Conservation (phyloP, 2,797 vertebrate genomes). For the Acrossocheilus fasciatus region DNA sequence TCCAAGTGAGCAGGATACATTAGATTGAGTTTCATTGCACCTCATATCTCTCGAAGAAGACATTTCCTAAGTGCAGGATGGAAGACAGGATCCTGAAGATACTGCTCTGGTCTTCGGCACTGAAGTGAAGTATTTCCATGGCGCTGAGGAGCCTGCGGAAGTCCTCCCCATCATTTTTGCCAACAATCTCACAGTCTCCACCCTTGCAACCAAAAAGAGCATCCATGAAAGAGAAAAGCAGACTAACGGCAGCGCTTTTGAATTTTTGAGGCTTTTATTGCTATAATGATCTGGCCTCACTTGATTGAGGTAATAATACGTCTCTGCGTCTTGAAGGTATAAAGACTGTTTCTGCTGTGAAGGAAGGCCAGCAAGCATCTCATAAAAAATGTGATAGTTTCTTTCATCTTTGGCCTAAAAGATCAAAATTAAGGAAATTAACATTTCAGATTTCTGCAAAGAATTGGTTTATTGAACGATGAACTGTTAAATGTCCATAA, state of each 20-base stretch:
- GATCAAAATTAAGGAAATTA: background rate
- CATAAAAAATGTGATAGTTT: conserved; percentile 98
- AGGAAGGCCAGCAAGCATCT: conserved; percentile 95
- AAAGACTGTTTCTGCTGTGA: conserved; percentile 88
- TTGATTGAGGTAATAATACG: conserved; percentile 99
- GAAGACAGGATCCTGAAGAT: conserved; percentile 96
- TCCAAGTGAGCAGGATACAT: background rate
- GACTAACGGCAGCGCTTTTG: background rate
- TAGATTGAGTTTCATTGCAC: conserved; percentile 67
- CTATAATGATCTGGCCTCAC: conserved; percentile 66
- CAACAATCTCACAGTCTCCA: conserved; percentile 90
- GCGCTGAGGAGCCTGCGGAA: conserved; percentile 89
- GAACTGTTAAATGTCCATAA: background rate
- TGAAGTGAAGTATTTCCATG: conserved; percentile 95
- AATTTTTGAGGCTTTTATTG: background rate
- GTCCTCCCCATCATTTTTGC: conserved; percentile 89
- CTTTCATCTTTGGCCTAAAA: conserved; percentile 94
- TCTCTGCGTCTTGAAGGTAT: conserved; percentile 94
- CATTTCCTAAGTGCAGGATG: conserved; percentile 94
- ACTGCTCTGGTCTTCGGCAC: conserved; percentile 88
- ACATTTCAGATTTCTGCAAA: background rate
- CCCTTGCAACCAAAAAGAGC: conserved; percentile 77
- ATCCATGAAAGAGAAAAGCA: background rate
- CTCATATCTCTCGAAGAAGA: conserved; percentile 97
- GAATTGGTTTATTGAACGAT: background rate